These are phyloP conservation scores for Pangasianodon hypophthalmus DNA, from an alignment of 2,113 vertebrate genomes.

Conservation along the genomic window DNA sequence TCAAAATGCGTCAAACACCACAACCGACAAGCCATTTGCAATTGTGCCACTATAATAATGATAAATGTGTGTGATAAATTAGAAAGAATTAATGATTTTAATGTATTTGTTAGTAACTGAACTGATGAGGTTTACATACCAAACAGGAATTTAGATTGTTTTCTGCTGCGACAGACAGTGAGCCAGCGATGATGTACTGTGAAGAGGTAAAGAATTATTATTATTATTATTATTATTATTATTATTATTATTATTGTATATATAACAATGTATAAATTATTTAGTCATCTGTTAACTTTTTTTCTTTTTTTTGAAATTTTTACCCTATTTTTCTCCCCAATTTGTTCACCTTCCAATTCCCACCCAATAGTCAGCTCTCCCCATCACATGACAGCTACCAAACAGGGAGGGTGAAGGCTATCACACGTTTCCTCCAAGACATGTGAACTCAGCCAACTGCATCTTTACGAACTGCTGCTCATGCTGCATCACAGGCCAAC, in stretches of 20 bases:
- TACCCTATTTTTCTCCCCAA: no score
- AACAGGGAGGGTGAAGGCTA: no score
- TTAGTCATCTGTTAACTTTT: background rate
- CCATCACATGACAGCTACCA: no score
- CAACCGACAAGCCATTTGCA: background rate
- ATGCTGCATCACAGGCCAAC: no score
- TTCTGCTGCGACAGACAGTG: constrained; percentile 33
- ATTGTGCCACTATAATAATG: background rate
- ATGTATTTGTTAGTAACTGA: background rate
- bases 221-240: background rate
- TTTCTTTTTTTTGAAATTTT: no score
- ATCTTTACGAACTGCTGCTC: no score
- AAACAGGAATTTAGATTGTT: background rate
- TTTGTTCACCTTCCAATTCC: no score
- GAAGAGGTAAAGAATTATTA: background rate
- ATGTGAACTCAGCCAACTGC: no score
- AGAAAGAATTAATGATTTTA: background rate
- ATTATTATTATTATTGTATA: background rate
- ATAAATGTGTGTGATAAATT: no score
- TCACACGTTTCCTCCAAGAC: no score
- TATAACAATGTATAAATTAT: background rate
- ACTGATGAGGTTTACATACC: constrained; percentile 35
- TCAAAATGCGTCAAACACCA: background rate
- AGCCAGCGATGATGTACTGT: constrained; percentile 31
- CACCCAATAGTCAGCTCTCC: no score